Conservation (phyloP, 2,888 invertebrate species). For the Pseudoips prasinana region DNA sequence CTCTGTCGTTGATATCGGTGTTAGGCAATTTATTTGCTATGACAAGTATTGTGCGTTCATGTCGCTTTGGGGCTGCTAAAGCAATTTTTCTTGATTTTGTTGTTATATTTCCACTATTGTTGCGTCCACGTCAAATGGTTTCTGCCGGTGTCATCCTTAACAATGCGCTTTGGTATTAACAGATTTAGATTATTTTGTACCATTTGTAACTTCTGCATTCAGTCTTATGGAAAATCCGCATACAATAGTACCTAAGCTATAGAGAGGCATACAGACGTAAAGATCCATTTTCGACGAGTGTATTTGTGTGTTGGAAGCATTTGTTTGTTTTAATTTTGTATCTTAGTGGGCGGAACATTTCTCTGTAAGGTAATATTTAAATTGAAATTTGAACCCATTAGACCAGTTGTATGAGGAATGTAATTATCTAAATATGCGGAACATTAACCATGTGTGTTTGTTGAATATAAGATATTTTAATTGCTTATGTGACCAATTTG, state of each 20-base stretch:
- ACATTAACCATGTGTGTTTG: slow-evolving; percentile 26
- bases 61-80: slow-evolving; percentile 41
- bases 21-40: slow-evolving; percentile 66
- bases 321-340: too few relatives aligned
- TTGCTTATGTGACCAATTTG: slow-evolving; percentile 35
- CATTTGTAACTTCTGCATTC: slow-evolving; percentile 9
- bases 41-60: slow-evolving; percentile 59
- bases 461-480: slow-evolving; percentile 22
- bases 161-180: slow-evolving; percentile 38
- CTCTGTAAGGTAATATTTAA: too few relatives aligned
- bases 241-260: too few relatives aligned
- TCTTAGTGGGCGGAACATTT: too few relatives aligned
- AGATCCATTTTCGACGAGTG: too few relatives aligned
- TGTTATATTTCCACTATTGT: slow-evolving; percentile 52
- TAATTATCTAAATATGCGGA: slow-evolving; percentile 34
- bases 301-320: too few relatives aligned
- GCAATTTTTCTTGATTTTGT: slow-evolving; percentile 55
- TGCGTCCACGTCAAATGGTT: too few relatives aligned
- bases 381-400: slow-evolving; percentile 11
- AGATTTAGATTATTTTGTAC: slow-evolving; percentile 34
- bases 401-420: slow-evolving; percentile 10
- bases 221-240: too few relatives aligned
- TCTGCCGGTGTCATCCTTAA: slow-evolving; percentile 48
- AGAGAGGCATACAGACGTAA: too few relatives aligned
- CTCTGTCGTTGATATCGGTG: slow-evolving; percentile 54